phyloP scores from a whole-genome alignment of 2,113 vertebrate species.

The Damaliscus lunatus region DNA sequence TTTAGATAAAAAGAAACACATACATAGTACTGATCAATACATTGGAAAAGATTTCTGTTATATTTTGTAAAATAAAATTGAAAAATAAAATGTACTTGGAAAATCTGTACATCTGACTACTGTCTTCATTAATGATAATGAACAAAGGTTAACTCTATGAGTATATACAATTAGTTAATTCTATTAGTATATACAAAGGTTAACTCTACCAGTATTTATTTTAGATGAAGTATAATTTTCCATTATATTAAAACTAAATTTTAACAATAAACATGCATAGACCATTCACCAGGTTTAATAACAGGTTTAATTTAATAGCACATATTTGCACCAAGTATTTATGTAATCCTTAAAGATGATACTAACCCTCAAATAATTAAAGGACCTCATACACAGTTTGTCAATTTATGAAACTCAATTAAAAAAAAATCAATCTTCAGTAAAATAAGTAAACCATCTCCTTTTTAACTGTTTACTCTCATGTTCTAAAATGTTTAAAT shows the following conservation, averaged over 20 bases:
- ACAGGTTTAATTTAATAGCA: background rate
- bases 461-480: background rate
- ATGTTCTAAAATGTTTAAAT: background rate
- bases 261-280: background rate
- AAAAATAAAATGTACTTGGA: background rate
- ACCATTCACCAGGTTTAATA: background rate
- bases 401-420: background rate
- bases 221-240: background rate
- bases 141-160: background rate
- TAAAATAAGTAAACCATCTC: background rate
- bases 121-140: background rate
- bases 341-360: background rate
- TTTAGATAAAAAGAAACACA: background rate
- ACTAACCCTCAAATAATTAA: background rate
- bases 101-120: background rate
- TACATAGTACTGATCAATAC: background rate
- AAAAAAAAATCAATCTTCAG: background rate
- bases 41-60: background rate
- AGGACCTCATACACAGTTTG: background rate
- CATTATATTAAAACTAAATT: conserved; percentile 19
- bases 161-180: background rate
- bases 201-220: background rate
- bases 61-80: background rate
- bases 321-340: background rate
- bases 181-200: background rate